Evolutionary conservation across 2,888 invertebrate species (phyloP), one percentile per base, ranked within the genome.

Genomic region (Caenorhabditis sulstoni): DNA sequence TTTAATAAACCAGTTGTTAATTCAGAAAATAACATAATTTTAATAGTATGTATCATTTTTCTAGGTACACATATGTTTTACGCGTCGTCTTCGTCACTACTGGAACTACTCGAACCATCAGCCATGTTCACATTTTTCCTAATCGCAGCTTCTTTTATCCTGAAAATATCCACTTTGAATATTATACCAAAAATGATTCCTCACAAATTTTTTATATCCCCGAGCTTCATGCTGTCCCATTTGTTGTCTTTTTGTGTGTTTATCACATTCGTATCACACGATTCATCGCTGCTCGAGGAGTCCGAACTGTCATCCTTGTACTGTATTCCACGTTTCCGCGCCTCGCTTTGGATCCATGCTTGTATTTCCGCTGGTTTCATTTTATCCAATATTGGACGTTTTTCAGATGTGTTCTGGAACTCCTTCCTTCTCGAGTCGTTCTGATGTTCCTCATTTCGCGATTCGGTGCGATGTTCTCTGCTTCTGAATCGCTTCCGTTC

Each of bases 331-430:
- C 29, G 8, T 61, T 59, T n/a, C 35, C 8, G n/a, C 5, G 68
- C 68, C 35, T 59, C 61, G 16, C 37, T 20, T 12, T 12, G 29
- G n/a, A 70, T 45, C 61, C 41, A 52, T 12, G 20, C 14, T 12
- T 44, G 52, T 8, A 70, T 52, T 35, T 70, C 62, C 29, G 47
- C 16, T 14, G 71, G 62, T 7, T 18, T 64, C 71, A 71, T 64
- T 29, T 50, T 58, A 3, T 23, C 14, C 22, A 64, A 29, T 11
- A 1, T 22, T 58, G 7, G n/a, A 49, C 55, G 7, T n/a, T 1
- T 16, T 12, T 35, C 53, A 8, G 23, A 52, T 23, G 12, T 14
- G 37, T 35, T 64, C 23, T 11, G 39, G n/a, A n/a, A 23, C 41
- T 41, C 41, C 11, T 37, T 16, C 16, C 41, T 29, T 29, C 4